phyloP scores from a whole-genome alignment of 2,113 vertebrate species.

The Zapornia atra region DNA sequence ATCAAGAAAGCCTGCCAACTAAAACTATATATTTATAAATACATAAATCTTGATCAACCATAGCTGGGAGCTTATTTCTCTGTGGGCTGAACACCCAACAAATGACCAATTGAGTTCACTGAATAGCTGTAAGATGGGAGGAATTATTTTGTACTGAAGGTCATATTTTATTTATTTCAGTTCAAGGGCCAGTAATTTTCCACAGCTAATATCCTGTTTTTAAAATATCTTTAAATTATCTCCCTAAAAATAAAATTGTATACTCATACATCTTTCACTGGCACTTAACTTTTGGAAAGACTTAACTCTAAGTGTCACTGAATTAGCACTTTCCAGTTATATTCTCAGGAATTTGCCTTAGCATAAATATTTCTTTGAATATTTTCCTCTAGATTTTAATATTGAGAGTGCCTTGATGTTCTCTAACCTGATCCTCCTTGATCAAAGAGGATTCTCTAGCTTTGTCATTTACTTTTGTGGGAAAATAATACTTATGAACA shows the following conservation, averaged over 20 bases:
- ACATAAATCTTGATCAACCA: slow-evolving; percentile 47
- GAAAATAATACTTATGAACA: background rate
- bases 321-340: background rate
- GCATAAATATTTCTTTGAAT: background rate
- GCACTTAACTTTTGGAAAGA: background rate
- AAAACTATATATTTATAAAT: slow-evolving; percentile 54
- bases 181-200: slow-evolving; percentile 54
- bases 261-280: slow-evolving; percentile 19
- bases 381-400: background rate
- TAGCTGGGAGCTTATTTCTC: slow-evolving; percentile 6
- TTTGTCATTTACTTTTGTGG: background rate
- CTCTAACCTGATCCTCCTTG: no score
- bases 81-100: slow-evolving; percentile 24
- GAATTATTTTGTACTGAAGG: slow-evolving; percentile 34
- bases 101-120: slow-evolving; percentile 33
- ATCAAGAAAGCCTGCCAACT: slow-evolving; percentile 40
- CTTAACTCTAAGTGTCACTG: background rate
- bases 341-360: background rate
- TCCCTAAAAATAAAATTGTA: slow-evolving; percentile 48
- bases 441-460: no score
- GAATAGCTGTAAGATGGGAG: slow-evolving; percentile 22
- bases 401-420: no score
- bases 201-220: slow-evolving; percentile 52
- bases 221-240: slow-evolving; percentile 38
- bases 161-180: slow-evolving; percentile 59